A percentile compares a stretch with the other conserved stretches of the same genome.
phyloP scores from a whole-genome alignment of 92 coral and sea anemone genomes.

The Meandrina meandrites region DNA sequence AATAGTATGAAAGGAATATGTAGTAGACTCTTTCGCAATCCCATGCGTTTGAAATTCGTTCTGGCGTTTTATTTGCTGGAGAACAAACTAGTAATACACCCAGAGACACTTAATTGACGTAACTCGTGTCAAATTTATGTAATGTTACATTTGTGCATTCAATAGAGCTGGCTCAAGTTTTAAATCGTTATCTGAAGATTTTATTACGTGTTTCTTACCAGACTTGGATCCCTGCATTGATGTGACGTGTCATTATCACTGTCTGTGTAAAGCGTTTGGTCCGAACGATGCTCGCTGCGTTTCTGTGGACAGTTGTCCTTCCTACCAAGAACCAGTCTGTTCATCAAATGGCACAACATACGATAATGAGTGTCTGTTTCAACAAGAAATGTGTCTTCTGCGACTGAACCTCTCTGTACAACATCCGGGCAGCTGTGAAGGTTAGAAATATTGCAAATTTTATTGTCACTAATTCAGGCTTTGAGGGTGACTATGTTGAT shows the following conservation, averaged over 20 bases:
- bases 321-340: constrained; percentile 65
- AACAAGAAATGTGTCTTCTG: constrained; percentile 48
- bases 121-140: no score
- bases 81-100: no score
- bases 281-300: constrained; percentile 63
- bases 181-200: background rate
- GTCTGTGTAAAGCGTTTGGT: constrained; percentile 63
- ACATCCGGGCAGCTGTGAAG: constrained; percentile 79
- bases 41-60: no score
- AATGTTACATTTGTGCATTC: no score
- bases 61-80: no score
- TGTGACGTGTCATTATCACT: constrained; percentile 50
- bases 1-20: no score
- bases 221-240: constrained; percentile 66
- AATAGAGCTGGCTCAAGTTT: no score
- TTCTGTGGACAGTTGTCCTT: constrained; percentile 51
- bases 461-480: background rate
- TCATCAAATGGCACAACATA: constrained; percentile 66
- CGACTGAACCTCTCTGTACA: constrained; percentile 46
- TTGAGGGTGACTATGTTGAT: no score
- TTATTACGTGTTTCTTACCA: background rate
- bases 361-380: constrained; percentile 61
- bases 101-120: no score
- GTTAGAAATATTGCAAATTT: constrained; percentile 13
- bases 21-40: no score